These are phyloP conservation scores for Tachycineta bicolor DNA, from an alignment of 2,113 vertebrate species.

Conservation along the genomic window DNA sequence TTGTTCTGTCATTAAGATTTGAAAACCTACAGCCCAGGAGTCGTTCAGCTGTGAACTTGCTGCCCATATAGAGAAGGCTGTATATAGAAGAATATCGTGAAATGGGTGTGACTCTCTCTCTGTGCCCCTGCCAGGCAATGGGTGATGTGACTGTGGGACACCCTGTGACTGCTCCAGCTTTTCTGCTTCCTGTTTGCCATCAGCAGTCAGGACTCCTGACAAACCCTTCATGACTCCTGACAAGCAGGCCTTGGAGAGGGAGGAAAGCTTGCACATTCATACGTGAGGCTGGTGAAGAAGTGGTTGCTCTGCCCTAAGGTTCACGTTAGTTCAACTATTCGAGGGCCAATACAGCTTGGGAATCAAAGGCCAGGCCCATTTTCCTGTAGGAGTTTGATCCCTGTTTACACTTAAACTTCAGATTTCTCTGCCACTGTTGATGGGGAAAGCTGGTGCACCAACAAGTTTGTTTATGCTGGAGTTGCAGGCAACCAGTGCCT, in stretches of 20 bases:
- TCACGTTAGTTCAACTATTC: neutral
- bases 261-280: neutral
- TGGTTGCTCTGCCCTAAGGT: neutral
- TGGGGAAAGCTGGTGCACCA: neutral
- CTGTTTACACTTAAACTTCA: neutral
- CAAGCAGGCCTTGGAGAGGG: neutral
- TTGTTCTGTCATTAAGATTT: neutral
- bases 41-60: neutral
- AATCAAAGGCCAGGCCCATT: neutral
- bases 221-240: neutral
- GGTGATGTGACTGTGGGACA: neutral
- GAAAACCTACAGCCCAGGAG: neutral
- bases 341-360: neutral
- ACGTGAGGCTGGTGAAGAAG: neutral
- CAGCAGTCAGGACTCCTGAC: neutral
- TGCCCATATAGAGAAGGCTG: neutral
- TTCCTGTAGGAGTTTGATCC: neutral
- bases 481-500: neutral
- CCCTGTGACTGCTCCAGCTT: fast-evolving
- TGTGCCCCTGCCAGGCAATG: neutral
- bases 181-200: neutral
- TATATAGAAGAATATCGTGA: neutral
- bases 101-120: neutral
- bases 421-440: neutral
- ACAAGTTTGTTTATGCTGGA: neutral